Evolutionary conservation across 2,113 vertebrate genomes (phyloP).

Genomic region (Ranitomeya imitator): DNA sequence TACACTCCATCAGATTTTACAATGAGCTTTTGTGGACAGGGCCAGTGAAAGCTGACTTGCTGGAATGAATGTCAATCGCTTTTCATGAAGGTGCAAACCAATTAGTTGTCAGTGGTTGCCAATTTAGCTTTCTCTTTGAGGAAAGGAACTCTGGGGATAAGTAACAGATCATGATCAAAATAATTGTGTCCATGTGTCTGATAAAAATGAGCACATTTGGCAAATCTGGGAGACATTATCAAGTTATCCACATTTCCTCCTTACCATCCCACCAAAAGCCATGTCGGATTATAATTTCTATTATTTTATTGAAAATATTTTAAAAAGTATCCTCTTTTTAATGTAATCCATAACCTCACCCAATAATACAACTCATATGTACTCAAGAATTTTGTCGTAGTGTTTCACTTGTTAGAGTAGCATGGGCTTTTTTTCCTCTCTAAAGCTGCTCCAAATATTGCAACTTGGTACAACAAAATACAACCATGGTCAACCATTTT

Average conservation of each 20-base stretch:
- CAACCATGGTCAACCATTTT: background rate
- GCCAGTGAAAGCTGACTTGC: slow-evolving; percentile 32
- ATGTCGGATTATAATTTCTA: background rate
- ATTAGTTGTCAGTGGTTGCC: slow-evolving; percentile 26
- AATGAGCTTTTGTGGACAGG: slow-evolving; percentile 35
- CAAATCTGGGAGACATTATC: background rate
- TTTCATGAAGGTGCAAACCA: slow-evolving; percentile 44
- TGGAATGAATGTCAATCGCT: slow-evolving; percentile 29
- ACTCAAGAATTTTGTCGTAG: background rate
- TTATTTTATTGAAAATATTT: background rate
- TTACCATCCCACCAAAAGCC: background rate
- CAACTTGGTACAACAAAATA: background rate
- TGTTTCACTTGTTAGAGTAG: background rate
- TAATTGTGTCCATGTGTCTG: slow-evolving; percentile 20
- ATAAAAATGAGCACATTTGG: slow-evolving; percentile 8
- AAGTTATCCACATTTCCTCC: background rate
- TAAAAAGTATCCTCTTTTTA: background rate
- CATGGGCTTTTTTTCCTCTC: background rate
- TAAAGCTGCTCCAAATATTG: background rate
- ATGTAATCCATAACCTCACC: background rate
- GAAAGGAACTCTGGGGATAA: slow-evolving; percentile 29
- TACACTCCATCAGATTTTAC: slow-evolving; percentile 33
- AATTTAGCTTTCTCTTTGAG: slow-evolving; percentile 41
- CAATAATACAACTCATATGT: background rate
- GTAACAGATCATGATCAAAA: slow-evolving; percentile 35